These are phyloP conservation scores for Leucoraja erinaceus DNA, from an alignment of 2,113 vertebrate species.

Conservation along the genomic window DNA sequence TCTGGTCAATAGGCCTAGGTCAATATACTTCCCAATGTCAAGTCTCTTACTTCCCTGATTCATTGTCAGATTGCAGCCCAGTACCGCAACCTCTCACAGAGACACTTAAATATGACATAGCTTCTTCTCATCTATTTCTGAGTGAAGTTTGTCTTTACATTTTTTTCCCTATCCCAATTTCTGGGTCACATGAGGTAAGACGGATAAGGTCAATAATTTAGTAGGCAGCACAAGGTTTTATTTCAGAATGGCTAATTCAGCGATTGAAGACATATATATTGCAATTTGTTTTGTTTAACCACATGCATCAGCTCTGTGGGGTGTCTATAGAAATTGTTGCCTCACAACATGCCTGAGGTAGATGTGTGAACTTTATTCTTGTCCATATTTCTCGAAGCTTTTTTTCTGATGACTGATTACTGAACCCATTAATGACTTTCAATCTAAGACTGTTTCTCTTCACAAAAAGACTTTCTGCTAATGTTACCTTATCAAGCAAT, in stretches of 20 bases:
- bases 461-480: not conserved
- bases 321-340: conserved; percentile 23
- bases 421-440: not conserved
- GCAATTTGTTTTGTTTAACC: conserved; percentile 12
- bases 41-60: not conserved
- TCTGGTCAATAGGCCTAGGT: not conserved
- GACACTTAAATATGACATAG: not conserved
- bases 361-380: conserved; percentile 8
- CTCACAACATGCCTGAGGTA: conserved; percentile 1
- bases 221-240: not conserved
- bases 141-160: not conserved
- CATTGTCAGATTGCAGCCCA: not conserved
- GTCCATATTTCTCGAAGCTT: not conserved
- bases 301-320: not conserved
- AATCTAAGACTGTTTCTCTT: not conserved
- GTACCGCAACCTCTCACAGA: not conserved
- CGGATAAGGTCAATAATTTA: conserved; percentile 20
- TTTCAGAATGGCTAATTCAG: conserved; percentile 23
- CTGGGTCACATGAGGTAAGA: not conserved
- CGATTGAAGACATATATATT: conserved; percentile 15
- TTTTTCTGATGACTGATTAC: not conserved
- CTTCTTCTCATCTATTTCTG: not conserved
- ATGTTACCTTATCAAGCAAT: not conserved
- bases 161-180: not conserved
- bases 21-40: not conserved